Evolutionary conservation across 2,113 vertebrate species (phyloP).

Genomic region (Phaethon lepturus): DNA sequence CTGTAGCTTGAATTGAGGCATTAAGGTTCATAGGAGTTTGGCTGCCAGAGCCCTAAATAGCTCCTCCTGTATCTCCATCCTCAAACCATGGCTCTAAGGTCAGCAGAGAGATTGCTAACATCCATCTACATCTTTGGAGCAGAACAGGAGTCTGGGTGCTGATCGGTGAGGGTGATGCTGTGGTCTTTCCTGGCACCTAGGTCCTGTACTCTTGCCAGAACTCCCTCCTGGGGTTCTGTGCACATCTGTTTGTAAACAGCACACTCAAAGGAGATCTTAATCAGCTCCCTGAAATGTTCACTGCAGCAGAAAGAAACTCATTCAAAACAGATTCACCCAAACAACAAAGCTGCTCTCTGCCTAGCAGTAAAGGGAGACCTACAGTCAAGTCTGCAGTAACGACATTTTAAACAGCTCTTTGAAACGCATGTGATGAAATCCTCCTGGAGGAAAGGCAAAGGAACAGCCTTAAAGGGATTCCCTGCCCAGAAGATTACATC

Average conservation of each 20-base stretch:
- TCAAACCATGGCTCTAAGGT: background rate
- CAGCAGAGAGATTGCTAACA: background rate
- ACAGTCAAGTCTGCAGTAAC: background rate
- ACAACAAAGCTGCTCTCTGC: background rate
- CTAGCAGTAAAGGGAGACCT: background rate
- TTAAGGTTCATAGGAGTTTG: background rate
- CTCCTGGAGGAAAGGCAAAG: background rate
- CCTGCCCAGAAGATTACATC: background rate
- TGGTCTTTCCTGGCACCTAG: rapidly evolving
- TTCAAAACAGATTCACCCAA: background rate
- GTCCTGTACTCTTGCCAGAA: background rate
- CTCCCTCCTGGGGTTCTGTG: background rate
- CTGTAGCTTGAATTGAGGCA: background rate
- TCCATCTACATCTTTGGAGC: background rate
- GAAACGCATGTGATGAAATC: background rate
- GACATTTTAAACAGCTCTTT: background rate
- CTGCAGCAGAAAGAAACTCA: background rate
- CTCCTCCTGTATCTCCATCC: background rate
- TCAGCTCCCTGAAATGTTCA: background rate
- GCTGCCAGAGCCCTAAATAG: background rate
- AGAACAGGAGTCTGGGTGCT: background rate
- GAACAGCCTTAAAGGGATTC: background rate
- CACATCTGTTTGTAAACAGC: background rate
- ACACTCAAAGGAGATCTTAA: background rate
- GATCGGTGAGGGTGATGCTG: background rate